A percentile compares a stretch with the other conserved stretches of the same genome.
phyloP scores from a whole-genome alignment of 2,797 vertebrate genomes.

The Cyprinodon diabolis region DNA sequence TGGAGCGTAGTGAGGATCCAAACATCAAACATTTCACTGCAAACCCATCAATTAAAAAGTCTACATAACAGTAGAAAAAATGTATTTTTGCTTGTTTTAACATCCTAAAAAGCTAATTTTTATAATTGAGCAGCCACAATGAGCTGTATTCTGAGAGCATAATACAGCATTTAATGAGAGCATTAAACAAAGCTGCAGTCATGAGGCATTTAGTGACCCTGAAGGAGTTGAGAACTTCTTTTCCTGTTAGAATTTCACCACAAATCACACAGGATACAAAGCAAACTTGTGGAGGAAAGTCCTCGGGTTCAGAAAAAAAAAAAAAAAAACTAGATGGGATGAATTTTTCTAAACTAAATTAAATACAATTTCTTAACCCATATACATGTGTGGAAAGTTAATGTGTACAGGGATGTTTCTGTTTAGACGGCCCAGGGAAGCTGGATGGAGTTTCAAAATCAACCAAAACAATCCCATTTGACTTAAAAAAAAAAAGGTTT shows the following conservation, averaged over 20 bases:
- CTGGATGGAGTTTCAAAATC: too few species aligned
- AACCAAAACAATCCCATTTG: too few species aligned
- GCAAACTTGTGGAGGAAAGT: background rate
- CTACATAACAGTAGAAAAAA: background rate
- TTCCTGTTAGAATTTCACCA: background rate
- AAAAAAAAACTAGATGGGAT: background rate
- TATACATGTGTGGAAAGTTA: too few species aligned
- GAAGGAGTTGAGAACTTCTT: background rate
- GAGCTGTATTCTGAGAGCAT: background rate
- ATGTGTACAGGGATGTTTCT: too few species aligned
- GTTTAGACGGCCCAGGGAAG: too few species aligned
- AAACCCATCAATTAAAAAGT: conserved; percentile 8
- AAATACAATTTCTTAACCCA: too few species aligned
- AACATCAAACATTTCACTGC: conserved; percentile 4
- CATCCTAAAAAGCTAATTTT: background rate
- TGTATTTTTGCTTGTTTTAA: background rate
- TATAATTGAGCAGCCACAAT: background rate
- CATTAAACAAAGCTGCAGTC: too few species aligned
- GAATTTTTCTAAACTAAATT: too few species aligned
- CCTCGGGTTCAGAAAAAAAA: background rate
- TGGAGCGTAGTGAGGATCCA: conserved; percentile 3
- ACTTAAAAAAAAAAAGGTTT: too few species aligned
- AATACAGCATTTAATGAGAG: too few species aligned
- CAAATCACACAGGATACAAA: background rate
- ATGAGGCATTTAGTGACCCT: too few species aligned